phyloP scores from a whole-genome alignment of 2,797 vertebrate genomes.

The Acipenser ruthenus region DNA sequence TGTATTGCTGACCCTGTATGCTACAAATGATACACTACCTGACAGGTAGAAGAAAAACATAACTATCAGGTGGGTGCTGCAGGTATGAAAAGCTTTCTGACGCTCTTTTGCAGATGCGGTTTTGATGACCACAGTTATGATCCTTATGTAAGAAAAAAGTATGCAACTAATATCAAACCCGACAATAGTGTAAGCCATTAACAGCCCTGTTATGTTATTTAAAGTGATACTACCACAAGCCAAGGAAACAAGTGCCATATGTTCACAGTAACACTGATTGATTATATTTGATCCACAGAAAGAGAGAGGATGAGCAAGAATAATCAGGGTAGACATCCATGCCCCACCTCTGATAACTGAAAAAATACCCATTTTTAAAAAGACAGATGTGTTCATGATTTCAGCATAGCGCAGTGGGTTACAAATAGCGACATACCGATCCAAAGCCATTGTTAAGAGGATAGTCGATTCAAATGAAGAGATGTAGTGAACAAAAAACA shows the following conservation, averaged over 20 bases:
- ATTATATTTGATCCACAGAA: slow-evolving; percentile 36
- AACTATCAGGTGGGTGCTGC: slow-evolving; percentile 33
- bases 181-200: slow-evolving; percentile 27
- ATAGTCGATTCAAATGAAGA: slow-evolving; percentile 41
- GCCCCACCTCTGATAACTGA: slow-evolving; percentile 12
- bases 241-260: slow-evolving; percentile 40
- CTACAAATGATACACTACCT: slow-evolving; percentile 17
- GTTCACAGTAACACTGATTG: slow-evolving; percentile 40
- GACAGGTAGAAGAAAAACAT: slow-evolving; percentile 34
- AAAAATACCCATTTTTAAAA: not conserved
- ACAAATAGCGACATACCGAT: slow-evolving; percentile 40
- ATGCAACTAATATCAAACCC: slow-evolving; percentile 34
- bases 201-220: slow-evolving; percentile 33
- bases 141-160: slow-evolving; percentile 30
- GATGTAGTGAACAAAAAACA: slow-evolving; percentile 40
- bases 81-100: slow-evolving; percentile 39
- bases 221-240: slow-evolving; percentile 29
- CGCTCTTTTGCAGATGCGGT: slow-evolving; percentile 31
- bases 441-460: slow-evolving; percentile 47
- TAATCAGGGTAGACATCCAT: slow-evolving; percentile 5
- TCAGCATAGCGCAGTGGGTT: slow-evolving; percentile 32
- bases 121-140: slow-evolving; percentile 27
- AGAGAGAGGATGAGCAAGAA: slow-evolving; percentile 19
- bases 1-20: slow-evolving; percentile 19
- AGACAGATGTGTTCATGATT: slow-evolving; percentile 12